Conservation (phyloP, 1,140 invertebrate species). For the Danaus melanippus region DNA sequence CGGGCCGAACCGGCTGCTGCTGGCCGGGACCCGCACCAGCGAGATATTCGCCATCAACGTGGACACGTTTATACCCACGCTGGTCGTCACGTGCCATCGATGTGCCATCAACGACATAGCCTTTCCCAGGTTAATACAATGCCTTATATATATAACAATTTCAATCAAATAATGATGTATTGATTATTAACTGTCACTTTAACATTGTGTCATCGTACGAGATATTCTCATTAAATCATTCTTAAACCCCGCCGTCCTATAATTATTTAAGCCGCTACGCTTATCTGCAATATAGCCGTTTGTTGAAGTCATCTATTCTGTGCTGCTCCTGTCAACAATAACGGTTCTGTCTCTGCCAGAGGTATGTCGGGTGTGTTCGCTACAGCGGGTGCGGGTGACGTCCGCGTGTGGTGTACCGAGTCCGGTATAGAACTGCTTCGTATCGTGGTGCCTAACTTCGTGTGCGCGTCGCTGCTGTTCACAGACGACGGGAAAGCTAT, state of each 20-base stretch:
- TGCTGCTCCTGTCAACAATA: no score
- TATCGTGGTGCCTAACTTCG: constrained; percentile 88
- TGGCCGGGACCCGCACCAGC: constrained; percentile 82
- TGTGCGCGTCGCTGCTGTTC: constrained; percentile 85
- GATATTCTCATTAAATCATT: no score
- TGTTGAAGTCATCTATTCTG: no score
- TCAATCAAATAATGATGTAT: no score
- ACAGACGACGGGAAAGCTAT: constrained; percentile 84
- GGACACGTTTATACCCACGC: constrained; percentile 77
- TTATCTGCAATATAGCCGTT: no score
- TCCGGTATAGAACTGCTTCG: constrained; percentile 85
- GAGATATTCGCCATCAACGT: constrained; percentile 88
- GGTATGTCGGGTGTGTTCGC: constrained; percentile 88
- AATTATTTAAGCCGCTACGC: no score
- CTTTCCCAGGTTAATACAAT: constrained; percentile 80
- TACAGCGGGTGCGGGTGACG: constrained; percentile 85
- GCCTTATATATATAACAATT: no score
- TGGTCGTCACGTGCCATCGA: constrained; percentile 87
- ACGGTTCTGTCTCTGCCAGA: constrained; percentile 46
- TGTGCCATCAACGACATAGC: constrained; percentile 84
- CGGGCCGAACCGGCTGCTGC: constrained; percentile 66
- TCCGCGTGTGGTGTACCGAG: constrained; percentile 86
- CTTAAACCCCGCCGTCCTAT: no score
- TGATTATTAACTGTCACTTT: no score
- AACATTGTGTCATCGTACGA: no score